Conservation (phyloP, 2,113 vertebrate species). For the Origma solitaria region DNA sequence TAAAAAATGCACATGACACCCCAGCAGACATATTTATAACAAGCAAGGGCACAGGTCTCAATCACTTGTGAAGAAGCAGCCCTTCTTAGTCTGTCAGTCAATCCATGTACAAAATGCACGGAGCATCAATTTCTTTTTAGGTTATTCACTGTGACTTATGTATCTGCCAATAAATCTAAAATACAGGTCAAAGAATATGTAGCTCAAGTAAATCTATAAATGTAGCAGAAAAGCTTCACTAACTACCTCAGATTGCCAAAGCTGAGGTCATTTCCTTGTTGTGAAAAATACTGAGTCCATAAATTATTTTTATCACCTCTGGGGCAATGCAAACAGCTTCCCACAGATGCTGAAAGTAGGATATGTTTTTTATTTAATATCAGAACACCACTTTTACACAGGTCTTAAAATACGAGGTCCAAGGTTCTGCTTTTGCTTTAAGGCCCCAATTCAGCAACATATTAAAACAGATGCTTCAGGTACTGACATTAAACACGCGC, state of each 20-base stretch:
- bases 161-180: slow-evolving; percentile 79
- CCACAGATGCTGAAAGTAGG: slow-evolving; percentile 68
- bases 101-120: slow-evolving; percentile 60
- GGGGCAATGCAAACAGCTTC: slow-evolving; percentile 73
- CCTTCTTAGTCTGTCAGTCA: slow-evolving; percentile 59
- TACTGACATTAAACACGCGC: slow-evolving; percentile 42
- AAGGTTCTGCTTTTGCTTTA: slow-evolving; percentile 37
- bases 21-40: slow-evolving; percentile 56
- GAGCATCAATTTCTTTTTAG: slow-evolving; percentile 70
- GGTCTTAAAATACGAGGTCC: slow-evolving; percentile 33
- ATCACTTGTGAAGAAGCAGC: slow-evolving; percentile 48
- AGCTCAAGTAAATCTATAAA: slow-evolving; percentile 77
- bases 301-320: slow-evolving; percentile 77
- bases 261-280: slow-evolving; percentile 76
- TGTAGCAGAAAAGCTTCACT: slow-evolving; percentile 72
- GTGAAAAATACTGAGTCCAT: slow-evolving; percentile 70
- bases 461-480: slow-evolving; percentile 36
- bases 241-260: slow-evolving; percentile 70
- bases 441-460: slow-evolving; percentile 34
- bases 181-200: slow-evolving; percentile 73
- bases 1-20: slow-evolving; percentile 37
- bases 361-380: slow-evolving; percentile 59
- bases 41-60: slow-evolving; percentile 46
- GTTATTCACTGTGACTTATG: slow-evolving; percentile 75
- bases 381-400: slow-evolving; percentile 56